Base-by-base conservation (phyloP, 2,113 vertebrate species). In the Petrocephalus zakoni region DNA sequence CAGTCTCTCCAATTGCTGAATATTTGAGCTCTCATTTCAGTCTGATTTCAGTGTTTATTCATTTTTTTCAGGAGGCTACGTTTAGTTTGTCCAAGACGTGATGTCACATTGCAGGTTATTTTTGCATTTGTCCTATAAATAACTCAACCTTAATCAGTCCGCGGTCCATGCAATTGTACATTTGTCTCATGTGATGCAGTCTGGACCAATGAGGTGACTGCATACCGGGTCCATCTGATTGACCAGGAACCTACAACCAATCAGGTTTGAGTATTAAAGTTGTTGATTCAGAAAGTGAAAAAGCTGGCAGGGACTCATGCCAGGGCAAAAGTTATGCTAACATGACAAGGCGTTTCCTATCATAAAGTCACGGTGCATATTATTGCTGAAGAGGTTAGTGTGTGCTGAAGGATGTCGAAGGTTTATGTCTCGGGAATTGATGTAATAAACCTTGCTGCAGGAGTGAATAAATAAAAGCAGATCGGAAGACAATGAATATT, bases 401-500 rank as follows among this genome's bases (percentile, higher is more conserved):
- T 21, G 25, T 17, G 34, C 37, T 83, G 34, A 58, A 84, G 42
- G 53, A 88, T 49, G 75, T n/a, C 53, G 49, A 49, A 61, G 88
- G 88, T 82, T 88, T 88, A 88, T 58, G 21, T 58, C 72, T 82
- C 52, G 6, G 75, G 51, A 88, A 88, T 55, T 46, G 78, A 56
- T 49, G 42, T 75, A 86, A 85, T 86, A 85, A 86, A 85, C 83
- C 29, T 85, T 51, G n/a, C 2, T 13, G 58, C 47, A 64, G 55
- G 82, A 19, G 34, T 34, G 55, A 51, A 78, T 85, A 89, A 89
- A 89, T 58, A 85, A 53, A 49, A 89, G 19, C 22, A 21, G 42
- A 46, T 10, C 34, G 88, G 83, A 89, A 72, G 58, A 86, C 58
- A 25, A 75, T 89, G 21, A 86, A 89, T 89, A 68, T 89, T 89